Conservation (phyloP, 2,888 invertebrate species). For the Rosalia funebris region DNA sequence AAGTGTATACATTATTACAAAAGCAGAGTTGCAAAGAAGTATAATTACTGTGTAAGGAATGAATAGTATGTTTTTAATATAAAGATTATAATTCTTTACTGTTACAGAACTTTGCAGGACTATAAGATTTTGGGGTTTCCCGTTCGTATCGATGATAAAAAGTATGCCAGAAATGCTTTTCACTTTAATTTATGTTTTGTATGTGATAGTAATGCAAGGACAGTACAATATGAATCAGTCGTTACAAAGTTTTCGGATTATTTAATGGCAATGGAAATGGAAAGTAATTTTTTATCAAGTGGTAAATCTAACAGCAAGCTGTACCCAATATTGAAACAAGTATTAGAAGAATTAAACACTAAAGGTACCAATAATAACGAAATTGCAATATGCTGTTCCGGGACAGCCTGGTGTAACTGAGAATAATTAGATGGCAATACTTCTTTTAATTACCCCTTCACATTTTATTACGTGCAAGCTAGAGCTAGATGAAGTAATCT, state of each 20-base stretch:
- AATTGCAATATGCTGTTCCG: too few relatives aligned
- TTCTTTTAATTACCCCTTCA: too few relatives aligned
- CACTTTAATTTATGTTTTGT: conserved; percentile 96
- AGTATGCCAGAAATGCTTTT: conserved; percentile 93
- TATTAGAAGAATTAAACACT: conserved; percentile 84
- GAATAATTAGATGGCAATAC: too few relatives aligned
- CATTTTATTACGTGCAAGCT: too few relatives aligned
- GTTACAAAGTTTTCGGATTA: conserved; percentile 95
- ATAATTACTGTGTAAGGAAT: conserved; percentile 86
- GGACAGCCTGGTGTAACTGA: too few relatives aligned
- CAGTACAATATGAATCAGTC: conserved; percentile 92
- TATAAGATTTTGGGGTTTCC: conserved; percentile 94
- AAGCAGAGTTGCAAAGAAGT: conserved; percentile 88
- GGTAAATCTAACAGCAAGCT: conserved; percentile 73
- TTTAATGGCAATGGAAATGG: conserved; percentile 88
- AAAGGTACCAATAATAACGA: conserved; percentile 65
- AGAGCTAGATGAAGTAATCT: too few relatives aligned
- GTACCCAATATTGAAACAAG: conserved; percentile 79
- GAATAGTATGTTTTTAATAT: conserved; percentile 10
- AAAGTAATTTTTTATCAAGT: conserved; percentile 83
- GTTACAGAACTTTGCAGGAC: conserved; percentile 73
- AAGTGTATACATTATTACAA: conserved; percentile 94
- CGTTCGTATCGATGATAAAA: conserved; percentile 86
- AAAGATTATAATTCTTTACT: conserved; percentile 1
- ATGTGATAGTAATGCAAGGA: conserved; percentile 88